Base-by-base conservation (phyloP, 2,888 invertebrate species). In the Eupelmus urozonus region DNA sequence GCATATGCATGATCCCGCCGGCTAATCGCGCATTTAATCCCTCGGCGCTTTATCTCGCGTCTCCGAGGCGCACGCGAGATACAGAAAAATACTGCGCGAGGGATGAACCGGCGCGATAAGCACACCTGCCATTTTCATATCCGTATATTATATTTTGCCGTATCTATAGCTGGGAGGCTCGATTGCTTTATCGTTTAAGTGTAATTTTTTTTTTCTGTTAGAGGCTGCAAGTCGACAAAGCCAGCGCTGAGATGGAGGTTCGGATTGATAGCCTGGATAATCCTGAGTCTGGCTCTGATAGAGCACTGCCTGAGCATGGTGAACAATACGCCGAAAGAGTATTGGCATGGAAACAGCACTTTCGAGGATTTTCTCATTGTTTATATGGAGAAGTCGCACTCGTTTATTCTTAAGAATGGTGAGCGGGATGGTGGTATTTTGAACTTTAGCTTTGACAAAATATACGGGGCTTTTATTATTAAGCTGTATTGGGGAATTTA, bases 221-320 rank as follows among this genome's bases (percentile, higher is more conserved):
- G 23, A 23, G 29, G 20, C n/a, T 83, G 84, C 73, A 86, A 83
- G 45, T 67, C 83, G 23, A 82, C 79, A 27, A 77, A 82, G 49
- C 85, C 87, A 0, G 77, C 78, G 20, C 82, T 89, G 2, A 84
- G 88, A 34, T 86, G 85, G 86, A 88, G 87, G 78, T 85, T 89
- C 27, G 40, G 79, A 5, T 1, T 82, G 3, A 87, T 89, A 18
- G 81, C 85, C 1, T 75, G 67, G 9, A 51, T 74, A 7, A 82
- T 90, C 29, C 76, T 90, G 63, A 11, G 83, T 23, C 75, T 85
- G 20, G 87, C 89, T 5, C 18, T 88, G 2, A 1, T 83, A 0
- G 90, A 90, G 63, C 90, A 90, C 75, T 5, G 85, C n/a, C 76
- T 89, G 2, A 90, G 89, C 71, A 80, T 89, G 23, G 20, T 85